Conservation (phyloP, 2,888 invertebrate species). For the Lamproptera curius region DNA sequence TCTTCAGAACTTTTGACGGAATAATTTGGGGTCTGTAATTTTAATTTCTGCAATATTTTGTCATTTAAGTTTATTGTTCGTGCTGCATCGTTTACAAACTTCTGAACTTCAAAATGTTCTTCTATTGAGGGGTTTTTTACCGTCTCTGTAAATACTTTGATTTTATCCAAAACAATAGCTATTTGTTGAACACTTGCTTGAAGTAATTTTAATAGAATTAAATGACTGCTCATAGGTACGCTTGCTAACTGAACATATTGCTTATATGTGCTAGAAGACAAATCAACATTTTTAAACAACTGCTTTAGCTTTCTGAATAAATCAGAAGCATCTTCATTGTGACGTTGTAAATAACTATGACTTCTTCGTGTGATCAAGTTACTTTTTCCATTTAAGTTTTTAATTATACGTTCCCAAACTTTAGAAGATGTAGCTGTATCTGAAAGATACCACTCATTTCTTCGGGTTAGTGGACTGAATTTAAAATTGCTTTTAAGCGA, state of each 20-base stretch:
- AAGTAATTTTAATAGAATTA: conserved; percentile 50
- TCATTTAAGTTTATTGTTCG: conserved; percentile 40
- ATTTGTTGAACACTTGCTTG: conserved; percentile 42
- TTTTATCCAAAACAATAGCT: conserved; percentile 37
- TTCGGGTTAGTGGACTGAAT: conserved; percentile 32
- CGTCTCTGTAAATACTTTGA: conserved; percentile 33
- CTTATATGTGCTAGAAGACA: conserved; percentile 44
- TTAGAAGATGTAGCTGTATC: conserved; percentile 49
- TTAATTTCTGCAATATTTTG: conserved; percentile 37
- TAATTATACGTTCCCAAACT: conserved; percentile 57
- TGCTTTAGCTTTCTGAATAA: conserved; percentile 42
- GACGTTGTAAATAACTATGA: conserved; percentile 7
- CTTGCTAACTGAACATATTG: conserved; percentile 36
- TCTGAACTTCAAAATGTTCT: conserved; percentile 34
- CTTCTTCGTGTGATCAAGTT: conserved; percentile 39
- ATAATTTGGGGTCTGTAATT: too few relatives aligned
- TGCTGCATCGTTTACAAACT: conserved; percentile 44
- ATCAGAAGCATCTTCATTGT: conserved; percentile 29
- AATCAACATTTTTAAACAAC: conserved; percentile 40
- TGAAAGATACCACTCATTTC: conserved; percentile 30
- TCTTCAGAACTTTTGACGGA: background rate
- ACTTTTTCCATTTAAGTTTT: conserved; percentile 38
- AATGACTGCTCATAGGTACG: conserved; percentile 41
- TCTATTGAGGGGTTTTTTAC: conserved; percentile 32
- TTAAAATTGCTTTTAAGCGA: conserved; percentile 45